Evolutionary conservation across 2,113 vertebrate species (phyloP), one percentile per base, ranked within the genome.

Genomic region (Mohoua ochrocephala): DNA sequence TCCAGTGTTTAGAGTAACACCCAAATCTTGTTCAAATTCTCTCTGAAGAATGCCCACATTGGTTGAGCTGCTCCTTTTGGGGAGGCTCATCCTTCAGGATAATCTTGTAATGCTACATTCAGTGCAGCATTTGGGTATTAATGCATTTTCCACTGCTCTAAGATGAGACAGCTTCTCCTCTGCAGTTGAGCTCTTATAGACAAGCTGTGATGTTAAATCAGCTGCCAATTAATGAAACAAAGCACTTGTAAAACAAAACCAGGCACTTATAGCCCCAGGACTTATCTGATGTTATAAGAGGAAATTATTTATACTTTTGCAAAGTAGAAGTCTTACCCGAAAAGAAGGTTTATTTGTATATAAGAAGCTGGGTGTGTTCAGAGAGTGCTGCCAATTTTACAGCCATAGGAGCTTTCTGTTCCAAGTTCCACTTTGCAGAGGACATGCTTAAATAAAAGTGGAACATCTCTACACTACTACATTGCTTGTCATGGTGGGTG

Each of bases 401-500:
- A 87, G 23, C 18, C 23, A 17, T 9, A 15, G 33, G 15, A 90
- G 2, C 37, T 71, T 82, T 78, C 57, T 76, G 22, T 76, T 44
- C 30, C 2, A 1, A 79, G 21, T 52, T 83, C 27, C 27, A 41
- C 31, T 80, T 49, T 37, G 33, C 37, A 56, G 35, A 23, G 15
- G 44, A 16, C 30, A 39, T 28, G 2, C 20, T 67, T 63, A 78
- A 76, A 39, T 50, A 50, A 33, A 50, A 88, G 18, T 19, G 8
- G 23, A 7, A 30, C 8, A 10, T 49, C 61, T 74, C 45, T 77
- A 31, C 28, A 7, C 24, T 56, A 41, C 41, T 21, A 10, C 13
- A 13, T 37, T 41, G 6, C 26, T 77, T 54, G 4, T 65, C 16
- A 3, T 26, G 11, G 15, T 1, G 0, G 11, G 18, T 50, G 9